Percentiles rank a stretch among this genome's conserved stretches.
Conservation (phyloP, 2,113 vertebrate species). For the Zosterops pallidus region DNA sequence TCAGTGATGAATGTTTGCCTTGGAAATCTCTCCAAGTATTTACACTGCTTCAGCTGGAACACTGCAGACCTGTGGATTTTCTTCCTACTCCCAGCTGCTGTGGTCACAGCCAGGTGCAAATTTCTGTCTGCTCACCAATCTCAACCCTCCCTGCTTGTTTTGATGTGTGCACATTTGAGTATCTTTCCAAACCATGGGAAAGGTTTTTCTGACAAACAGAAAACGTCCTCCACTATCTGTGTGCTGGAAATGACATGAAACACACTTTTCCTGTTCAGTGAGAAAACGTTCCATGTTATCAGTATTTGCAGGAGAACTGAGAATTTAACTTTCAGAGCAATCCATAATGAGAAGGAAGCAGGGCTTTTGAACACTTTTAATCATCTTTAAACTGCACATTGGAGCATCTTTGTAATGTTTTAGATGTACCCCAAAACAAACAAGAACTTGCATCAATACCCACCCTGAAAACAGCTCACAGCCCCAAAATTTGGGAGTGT, state of each 20-base stretch:
- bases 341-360: background rate
- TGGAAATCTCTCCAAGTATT: background rate
- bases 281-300: background rate
- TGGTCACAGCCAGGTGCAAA: background rate
- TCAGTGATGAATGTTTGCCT: background rate
- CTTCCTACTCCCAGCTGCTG: background rate
- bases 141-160: background rate
- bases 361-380: background rate
- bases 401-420: background rate
- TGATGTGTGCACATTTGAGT: background rate
- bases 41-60: background rate
- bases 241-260: background rate
- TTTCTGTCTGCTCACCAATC: background rate
- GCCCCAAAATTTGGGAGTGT: background rate
- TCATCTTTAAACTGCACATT: background rate
- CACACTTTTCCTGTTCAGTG: background rate
- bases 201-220: background rate
- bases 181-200: background rate
- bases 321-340: background rate
- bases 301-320: background rate
- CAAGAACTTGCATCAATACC: background rate
- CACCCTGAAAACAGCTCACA: background rate
- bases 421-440: background rate
- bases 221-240: background rate
- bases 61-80: background rate